A percentile compares a stretch with the other conserved stretches of the same genome.
Evolutionary conservation across 2,113 vertebrate species (phyloP).

Genomic region (Eira barbara): DNA sequence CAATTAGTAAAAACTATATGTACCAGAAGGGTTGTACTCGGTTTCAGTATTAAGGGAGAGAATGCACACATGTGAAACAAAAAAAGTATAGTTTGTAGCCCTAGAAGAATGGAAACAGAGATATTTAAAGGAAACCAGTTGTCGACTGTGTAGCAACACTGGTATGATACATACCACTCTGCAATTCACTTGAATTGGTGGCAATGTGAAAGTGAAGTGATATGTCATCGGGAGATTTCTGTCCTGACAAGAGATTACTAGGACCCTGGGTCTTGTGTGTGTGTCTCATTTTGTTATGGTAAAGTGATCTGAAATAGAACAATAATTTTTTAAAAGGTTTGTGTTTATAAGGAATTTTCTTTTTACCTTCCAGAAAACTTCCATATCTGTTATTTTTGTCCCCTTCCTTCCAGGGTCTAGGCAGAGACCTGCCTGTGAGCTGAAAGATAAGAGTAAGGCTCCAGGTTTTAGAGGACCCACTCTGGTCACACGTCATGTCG

Average conservation of each 20-base stretch:
- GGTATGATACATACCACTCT: neutral
- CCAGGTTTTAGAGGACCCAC: neutral
- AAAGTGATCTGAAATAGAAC: neutral
- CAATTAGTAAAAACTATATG: neutral
- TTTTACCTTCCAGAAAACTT: neutral
- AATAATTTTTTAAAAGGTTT: neutral
- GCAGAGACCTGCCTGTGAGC: neutral
- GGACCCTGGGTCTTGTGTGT: neutral
- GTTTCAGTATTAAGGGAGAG: neutral
- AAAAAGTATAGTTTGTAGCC: neutral
- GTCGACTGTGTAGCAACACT: neutral
- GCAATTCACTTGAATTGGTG: neutral
- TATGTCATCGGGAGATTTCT: neutral
- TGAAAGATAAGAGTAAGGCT: neutral
- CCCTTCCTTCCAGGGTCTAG: neutral
- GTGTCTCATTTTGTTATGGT: neutral
- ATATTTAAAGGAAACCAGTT: constrained; percentile 14
- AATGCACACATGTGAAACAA: neutral
- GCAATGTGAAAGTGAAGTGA: neutral
- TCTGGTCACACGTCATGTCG: neutral
- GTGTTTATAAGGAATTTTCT: neutral
- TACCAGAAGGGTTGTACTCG: neutral
- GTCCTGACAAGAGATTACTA: neutral
- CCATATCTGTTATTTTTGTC: neutral
- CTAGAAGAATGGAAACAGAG: neutral